Evolutionary conservation across 2,113 vertebrate species (phyloP), one percentile per base, ranked within the genome.

Genomic region (Neolamprologus falcicula): DNA sequence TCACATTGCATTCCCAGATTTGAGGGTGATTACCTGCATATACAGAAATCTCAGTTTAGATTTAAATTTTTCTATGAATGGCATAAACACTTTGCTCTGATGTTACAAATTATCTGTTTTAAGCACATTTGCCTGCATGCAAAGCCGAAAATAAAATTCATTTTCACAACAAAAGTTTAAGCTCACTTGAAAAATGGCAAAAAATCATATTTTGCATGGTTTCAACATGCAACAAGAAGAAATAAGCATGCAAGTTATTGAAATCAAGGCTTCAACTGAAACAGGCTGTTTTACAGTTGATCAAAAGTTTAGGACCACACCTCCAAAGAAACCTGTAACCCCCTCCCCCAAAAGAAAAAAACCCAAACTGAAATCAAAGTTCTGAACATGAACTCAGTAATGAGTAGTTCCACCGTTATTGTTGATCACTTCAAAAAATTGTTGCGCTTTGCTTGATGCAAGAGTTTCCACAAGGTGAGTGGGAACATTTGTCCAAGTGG

Each of bases 291-390:
- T 61, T 10, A 61, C 16, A 61, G 57, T 28, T 63, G 28, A 63
- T 63, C 59, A 63, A 33, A 63, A 63, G 59, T 1, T 63, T 63
- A 63, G 28, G 59, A 63, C 59, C 28, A 35, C 59, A 35, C 59
- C 17, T 4, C 59, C 16, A 63, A 63, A 63, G 2, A 63, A 63
- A 33, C 28, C 28, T 33, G 9, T 33, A 31, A 61, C 14, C 8
- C 21, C 54, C 21, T 12, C 21, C 10, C 6, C 5, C 10, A 54
- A 24, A 54, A 3, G 10, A 55, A 24, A 55, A 12, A 12, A 7
- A 3, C 0, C 0, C 4, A 52, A 26, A 7, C 12, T 14, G 12
- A 14, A 57, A 57, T 26, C 2, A 5, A 26, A 57, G 54, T 57
- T 57, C 54, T 26, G 24, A 57, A 57, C 54, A 57, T 57, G 7